Conservation (phyloP, 2,113 vertebrate species). For the Tichodroma muraria region DNA sequence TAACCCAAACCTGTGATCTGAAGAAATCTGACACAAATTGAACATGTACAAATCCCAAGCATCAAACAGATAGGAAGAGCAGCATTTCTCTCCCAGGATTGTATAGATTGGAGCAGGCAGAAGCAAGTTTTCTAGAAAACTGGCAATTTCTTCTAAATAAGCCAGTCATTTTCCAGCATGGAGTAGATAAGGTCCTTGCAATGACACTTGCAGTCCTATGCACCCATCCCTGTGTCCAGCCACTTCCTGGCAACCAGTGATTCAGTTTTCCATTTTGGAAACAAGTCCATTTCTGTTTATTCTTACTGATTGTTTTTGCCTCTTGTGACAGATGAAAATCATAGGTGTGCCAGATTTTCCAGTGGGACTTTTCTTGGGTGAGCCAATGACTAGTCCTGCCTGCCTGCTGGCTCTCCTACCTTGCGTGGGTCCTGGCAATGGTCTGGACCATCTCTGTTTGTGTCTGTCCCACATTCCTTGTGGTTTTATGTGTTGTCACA, state of each 20-base stretch:
- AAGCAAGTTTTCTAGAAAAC: neutral
- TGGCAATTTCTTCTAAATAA: neutral
- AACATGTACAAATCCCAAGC: neutral
- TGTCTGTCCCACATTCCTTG: conserved; percentile 48
- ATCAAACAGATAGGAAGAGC: neutral
- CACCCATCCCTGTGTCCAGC: neutral
- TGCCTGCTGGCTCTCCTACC: neutral
- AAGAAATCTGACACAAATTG: neutral
- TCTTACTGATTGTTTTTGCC: conserved; percentile 24
- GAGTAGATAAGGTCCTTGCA: neutral
- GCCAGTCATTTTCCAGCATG: neutral
- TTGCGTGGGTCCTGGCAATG: neutral
- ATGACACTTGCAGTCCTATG: neutral
- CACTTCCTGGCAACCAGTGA: conserved; percentile 35
- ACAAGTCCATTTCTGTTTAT: neutral
- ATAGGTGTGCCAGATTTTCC: conserved; percentile 39
- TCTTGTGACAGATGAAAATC: neutral
- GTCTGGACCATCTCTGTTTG: conserved; percentile 25
- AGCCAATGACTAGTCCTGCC: neutral
- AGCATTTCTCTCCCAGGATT: neutral
- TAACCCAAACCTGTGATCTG: neutral
- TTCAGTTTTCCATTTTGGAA: conserved; percentile 54
- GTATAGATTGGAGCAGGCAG: neutral
- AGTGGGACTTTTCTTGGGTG: neutral
- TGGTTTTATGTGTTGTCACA: conserved; percentile 42